Base-by-base conservation (phyloP, 2,888 invertebrate genomes). In the Eristalis tenax region DNA sequence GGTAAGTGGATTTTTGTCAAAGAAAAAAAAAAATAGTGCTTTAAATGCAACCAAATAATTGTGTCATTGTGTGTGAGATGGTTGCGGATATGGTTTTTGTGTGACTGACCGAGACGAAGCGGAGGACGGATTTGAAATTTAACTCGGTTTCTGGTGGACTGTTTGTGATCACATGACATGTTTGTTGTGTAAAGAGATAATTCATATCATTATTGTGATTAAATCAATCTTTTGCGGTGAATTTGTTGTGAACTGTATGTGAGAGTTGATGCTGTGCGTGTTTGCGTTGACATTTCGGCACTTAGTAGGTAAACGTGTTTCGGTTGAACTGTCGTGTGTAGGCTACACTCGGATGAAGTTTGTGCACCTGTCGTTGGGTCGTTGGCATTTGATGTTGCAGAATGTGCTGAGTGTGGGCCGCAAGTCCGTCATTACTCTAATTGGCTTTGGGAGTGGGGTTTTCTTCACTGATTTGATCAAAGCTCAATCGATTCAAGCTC, bases 1-100 rank as follows among this genome's bases (percentile, higher is more conserved):
- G 77, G 85, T 85, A 85, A 85, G 85, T 73, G 35, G 71, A 56
- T 50, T 50, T 50, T n/a, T 18, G 18, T 50, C 18, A 50, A 50
- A n/a, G 4, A 4, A n/a, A 50, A 5, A 22, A 32, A 50, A 50
- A 40, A 43, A 64, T 28, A 35, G 23, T 64, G 74, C 74, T 65
- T 23, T 22, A 65, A 8, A 56, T 75, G 75, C 75, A 74, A 18
- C 28, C 43, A 32, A 68, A 56, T 10, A 50, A 28, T 28, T 18
- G 50, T 68, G 26, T 32, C 15, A 50, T 50, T 68, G 71, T 71
- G 70, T 18, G n/a, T 10, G 38, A 38, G 26, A 50, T 18, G 26
- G 64, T 13, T 26, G 38, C 13, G 28, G 3, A 43, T 18, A 28
- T 28, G 22, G 15, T 15, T 59, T 59, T 59, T n/a, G n/a, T 38